Evolutionary conservation across 2,888 invertebrate genomes (phyloP).

Genomic region (Escarpia spicata): DNA sequence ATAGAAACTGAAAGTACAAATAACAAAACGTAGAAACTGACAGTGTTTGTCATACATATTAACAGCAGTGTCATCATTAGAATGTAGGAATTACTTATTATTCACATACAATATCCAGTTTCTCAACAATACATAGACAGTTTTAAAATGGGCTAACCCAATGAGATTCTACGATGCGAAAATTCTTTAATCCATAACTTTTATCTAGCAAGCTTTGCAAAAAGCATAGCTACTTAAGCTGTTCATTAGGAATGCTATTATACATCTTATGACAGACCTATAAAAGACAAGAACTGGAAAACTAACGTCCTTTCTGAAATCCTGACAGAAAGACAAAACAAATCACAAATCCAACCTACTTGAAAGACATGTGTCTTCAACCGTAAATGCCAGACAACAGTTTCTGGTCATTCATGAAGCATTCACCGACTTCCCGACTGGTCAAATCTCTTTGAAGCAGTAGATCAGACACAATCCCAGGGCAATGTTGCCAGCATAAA

Average conservation of each 20-base stretch:
- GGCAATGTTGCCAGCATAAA: background rate
- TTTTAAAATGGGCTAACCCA: background rate
- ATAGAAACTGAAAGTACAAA: background rate
- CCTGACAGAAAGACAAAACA: constrained; percentile 24
- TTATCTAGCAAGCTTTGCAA: background rate
- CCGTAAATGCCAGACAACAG: background rate
- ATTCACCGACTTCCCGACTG: background rate
- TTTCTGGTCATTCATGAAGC: background rate
- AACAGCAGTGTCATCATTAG: background rate
- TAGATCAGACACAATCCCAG: background rate
- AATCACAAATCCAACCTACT: constrained; percentile 13
- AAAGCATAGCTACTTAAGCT: background rate
- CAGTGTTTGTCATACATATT: background rate
- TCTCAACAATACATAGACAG: background rate
- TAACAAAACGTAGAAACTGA: background rate
- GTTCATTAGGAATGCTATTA: background rate
- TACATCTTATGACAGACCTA: background rate
- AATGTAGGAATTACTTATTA: background rate
- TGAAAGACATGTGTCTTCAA: background rate
- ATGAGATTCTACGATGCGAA: background rate
- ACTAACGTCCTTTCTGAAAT: constrained; percentile 32
- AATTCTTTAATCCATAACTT: background rate
- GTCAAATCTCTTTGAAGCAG: background rate
- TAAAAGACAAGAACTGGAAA: background rate
- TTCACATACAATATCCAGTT: background rate